phyloP scores from a whole-genome alignment of 2,888 invertebrate genomes.

The Ctena decussata region DNA sequence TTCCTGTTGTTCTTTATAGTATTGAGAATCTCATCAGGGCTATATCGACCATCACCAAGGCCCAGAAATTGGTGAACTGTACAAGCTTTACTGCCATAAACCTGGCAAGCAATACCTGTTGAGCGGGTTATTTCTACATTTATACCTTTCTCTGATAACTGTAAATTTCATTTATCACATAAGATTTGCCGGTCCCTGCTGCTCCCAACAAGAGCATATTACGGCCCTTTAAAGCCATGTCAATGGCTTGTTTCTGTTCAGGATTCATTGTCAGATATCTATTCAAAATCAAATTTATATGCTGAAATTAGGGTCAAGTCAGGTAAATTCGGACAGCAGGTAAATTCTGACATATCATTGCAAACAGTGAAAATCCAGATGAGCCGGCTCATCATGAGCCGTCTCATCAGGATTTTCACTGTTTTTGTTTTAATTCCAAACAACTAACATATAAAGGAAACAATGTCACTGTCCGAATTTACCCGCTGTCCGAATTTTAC shows the following conservation, averaged over 20 bases:
- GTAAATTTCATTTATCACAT: slow-evolving; percentile 20
- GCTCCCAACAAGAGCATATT: slow-evolving; percentile 23
- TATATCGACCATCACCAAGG: slow-evolving; percentile 46
- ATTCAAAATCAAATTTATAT: slow-evolving; percentile 8
- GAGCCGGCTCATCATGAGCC: too few relatives aligned
- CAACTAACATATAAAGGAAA: too few relatives aligned
- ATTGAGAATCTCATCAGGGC: slow-evolving; percentile 29
- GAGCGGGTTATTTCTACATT: slow-evolving; percentile 48
- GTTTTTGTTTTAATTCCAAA: too few relatives aligned
- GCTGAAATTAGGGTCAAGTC: too few relatives aligned
- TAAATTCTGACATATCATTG: too few relatives aligned
- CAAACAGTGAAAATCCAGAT: too few relatives aligned
- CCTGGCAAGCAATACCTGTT: slow-evolving; percentile 51
- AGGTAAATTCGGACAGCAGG: too few relatives aligned
- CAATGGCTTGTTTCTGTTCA: slow-evolving; percentile 8
- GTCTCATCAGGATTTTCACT: too few relatives aligned
- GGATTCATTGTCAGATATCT: slow-evolving; percentile 15
- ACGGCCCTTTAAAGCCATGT: slow-evolving; percentile 13
- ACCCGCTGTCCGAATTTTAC: too few relatives aligned
- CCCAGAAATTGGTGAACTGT: slow-evolving; percentile 51
- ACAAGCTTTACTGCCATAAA: slow-evolving; percentile 18
- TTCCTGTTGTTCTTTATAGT: slow-evolving; percentile 21
- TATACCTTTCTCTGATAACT: slow-evolving; percentile 25
- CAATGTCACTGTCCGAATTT: too few relatives aligned
- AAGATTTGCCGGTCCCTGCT: slow-evolving; percentile 52